Evolutionary conservation across 2,888 invertebrate species (phyloP), one percentile per base, ranked within the genome.

Genomic region (Ophraella communa): DNA sequence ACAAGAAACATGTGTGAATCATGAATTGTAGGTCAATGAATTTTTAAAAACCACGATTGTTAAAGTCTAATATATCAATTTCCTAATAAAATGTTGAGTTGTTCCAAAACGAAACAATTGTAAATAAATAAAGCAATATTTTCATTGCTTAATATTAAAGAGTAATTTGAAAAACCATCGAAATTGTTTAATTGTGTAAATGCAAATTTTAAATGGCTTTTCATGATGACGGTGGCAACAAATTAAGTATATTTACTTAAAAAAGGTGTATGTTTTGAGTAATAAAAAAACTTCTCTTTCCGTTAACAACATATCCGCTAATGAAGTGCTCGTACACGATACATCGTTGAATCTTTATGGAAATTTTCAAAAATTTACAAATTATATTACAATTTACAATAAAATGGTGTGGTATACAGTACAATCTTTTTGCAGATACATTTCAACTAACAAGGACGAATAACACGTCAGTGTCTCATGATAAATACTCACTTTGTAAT

Each of bases 141-240:
- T 45, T 45, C 21, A 21, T 45, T 45, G 14, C 21, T 20, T 10
- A 49, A 33, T 59, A 24, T 39, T 21, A n/a, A n/a, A n/a, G 17
- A 51, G 17, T 4, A n/a, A n/a, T n/a, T n/a, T n/a, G n/a, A n/a
- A n/a, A n/a, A n/a, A n/a, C n/a, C n/a, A 23, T 58, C 54, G 44
- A 66, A 69, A 69, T 69, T 66, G 69, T 65, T 60, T 66, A 66
- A 62, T 47, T 63, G 52, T 69, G 69, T 69, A 63, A 47, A 69
- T 69, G 69, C 61, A 60, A 69, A 69, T 69, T 65, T 62, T 52
- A 62, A 65, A 65, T 65, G 61, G 57, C 39, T 51, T 55, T 61
- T 47, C 21, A 45, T 23, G 44, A 52, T 61, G 45, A 24, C 47
- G 58, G 54, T 62, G 39, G 33, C 21, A 39, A 64, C 44, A 62